Base-by-base conservation (phyloP, 2,888 invertebrate species). In the Hoplodrina blanda region DNA sequence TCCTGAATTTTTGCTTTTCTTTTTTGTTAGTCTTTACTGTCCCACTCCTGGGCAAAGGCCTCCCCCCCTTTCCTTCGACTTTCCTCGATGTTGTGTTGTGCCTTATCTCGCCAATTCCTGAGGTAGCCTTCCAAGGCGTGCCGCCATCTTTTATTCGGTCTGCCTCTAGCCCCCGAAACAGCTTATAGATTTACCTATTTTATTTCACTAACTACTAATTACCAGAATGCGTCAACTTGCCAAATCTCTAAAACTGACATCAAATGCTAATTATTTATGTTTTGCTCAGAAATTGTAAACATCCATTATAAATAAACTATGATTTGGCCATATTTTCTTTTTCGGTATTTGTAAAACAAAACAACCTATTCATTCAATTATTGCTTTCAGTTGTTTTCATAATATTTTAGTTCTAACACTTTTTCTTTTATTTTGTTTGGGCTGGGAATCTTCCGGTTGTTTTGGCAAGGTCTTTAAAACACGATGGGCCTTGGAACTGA, bases 201-300 rank as follows among this genome's bases (percentile, higher is more conserved):
- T 81, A 80, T 78, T 82, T 78, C 20, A 53, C 55, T 20, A 11
- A 33, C n/a, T 54, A 56, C 64, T 75, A 62, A 76, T 76, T 69
- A 70, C 49, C 56, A 30, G 46, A 54, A 74, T 57, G 44, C 52
- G 59, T 69, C 37, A 65, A 49, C 62, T 76, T 81, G 82, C 76
- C 78, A 81, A 82, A 75, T 64, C 41, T 54, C 33, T 71, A 19
- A 10, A 33, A 59, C 44, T 55, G 50, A 52, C n/a, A 61, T 71
- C 30, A 37, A 65, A 46, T 25, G 25, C 19, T 20, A 56, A 63
- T 15, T 11, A 44, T 72, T 72, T 33, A 44, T 15, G 19, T n/a
- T 49, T 56, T n/a, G 55, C 60, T 75, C 20, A 15, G 37, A 33
- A 53, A 30, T 11, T 57, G 25, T 53, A 41, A 41, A 41, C 41